These are phyloP conservation scores for Mylabris sibirica DNA, from an alignment of 2,888 invertebrate species.

Conservation along the genomic window DNA sequence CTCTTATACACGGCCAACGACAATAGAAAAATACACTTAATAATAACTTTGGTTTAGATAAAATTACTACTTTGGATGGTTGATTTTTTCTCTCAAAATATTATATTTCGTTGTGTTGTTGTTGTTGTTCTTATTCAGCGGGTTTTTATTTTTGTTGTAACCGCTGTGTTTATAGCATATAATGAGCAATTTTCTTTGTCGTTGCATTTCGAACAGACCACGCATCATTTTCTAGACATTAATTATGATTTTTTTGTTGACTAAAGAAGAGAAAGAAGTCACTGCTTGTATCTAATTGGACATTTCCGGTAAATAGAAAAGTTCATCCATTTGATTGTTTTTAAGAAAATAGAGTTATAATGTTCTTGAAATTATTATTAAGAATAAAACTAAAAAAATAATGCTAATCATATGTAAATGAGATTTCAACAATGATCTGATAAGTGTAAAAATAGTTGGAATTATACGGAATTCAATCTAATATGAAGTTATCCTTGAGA, in stretches of 20 bases:
- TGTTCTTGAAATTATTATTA: neutral
- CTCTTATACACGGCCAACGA: slow-evolving; percentile 44
- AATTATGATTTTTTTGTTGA: slow-evolving; percentile 11
- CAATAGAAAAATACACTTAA: slow-evolving; percentile 41
- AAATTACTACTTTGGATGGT: slow-evolving; percentile 42
- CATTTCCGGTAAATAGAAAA: slow-evolving; percentile 22
- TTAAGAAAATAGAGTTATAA: slow-evolving; percentile 4
- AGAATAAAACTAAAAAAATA: neutral
- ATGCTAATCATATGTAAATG: slow-evolving; percentile 7
- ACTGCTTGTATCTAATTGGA: slow-evolving; percentile 21
- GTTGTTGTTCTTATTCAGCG: neutral
- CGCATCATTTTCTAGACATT: slow-evolving; percentile 25
- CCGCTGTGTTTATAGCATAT: slow-evolving; percentile 41
- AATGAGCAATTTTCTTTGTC: slow-evolving; percentile 44
- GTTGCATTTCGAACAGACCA: slow-evolving; percentile 21
- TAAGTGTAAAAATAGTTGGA: neutral
- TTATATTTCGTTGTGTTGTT: neutral
- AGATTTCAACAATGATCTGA: slow-evolving; percentile 6
- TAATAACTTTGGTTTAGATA: slow-evolving; percentile 26
- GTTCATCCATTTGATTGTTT: neutral
- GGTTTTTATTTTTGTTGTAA: slow-evolving; percentile 35
- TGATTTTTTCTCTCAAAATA: slow-evolving; percentile 16
- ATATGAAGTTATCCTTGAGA: neutral
- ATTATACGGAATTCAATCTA: neutral
- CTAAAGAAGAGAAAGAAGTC: slow-evolving; percentile 2